These are phyloP conservation scores for Erinaceus europaeus DNA, from an alignment of 2,113 vertebrate species.

Conservation along the genomic window DNA sequence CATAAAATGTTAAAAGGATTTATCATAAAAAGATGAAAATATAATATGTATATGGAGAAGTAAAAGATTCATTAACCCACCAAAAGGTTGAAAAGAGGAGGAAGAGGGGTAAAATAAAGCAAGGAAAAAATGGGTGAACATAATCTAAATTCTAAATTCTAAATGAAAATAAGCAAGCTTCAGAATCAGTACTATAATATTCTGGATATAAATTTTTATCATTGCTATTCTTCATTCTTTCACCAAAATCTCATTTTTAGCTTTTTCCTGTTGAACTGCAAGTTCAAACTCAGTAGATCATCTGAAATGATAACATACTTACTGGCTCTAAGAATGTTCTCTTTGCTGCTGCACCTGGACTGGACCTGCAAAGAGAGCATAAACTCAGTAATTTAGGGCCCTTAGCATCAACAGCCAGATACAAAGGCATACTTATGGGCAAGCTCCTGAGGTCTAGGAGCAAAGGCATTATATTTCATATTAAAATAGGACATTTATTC, in stretches of 20 bases:
- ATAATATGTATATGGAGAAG: background rate
- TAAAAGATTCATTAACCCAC: background rate
- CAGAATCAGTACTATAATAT: conserved; percentile 1
- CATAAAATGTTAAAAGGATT: background rate
- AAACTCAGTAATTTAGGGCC: conserved; percentile 79
- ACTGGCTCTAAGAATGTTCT: conserved; percentile 99
- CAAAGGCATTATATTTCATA: conserved; percentile 77
- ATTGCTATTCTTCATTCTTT: conserved; percentile 19
- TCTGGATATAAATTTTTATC: conserved; percentile 3
- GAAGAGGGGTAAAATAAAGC: background rate
- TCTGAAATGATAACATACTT: conserved; percentile 79
- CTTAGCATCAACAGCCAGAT: conserved; percentile 67
- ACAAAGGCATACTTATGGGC: conserved; percentile 79
- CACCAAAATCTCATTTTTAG: conserved; percentile 30
- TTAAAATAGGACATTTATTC: too few relatives aligned
- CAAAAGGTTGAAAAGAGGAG: background rate
- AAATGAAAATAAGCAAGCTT: background rate
- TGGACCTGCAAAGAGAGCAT: conserved; percentile 92
- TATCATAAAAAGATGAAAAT: background rate
- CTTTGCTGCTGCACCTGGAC: conserved; percentile 99
- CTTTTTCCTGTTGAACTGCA: background rate
- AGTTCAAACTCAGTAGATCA: conserved; percentile 9
- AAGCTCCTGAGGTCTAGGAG: conserved; percentile 86
- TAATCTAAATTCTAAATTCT: too few relatives aligned
- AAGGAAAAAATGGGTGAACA: background rate